Conservation (phyloP, 2,888 invertebrate species). For the Digitonthophagus gazella region DNA sequence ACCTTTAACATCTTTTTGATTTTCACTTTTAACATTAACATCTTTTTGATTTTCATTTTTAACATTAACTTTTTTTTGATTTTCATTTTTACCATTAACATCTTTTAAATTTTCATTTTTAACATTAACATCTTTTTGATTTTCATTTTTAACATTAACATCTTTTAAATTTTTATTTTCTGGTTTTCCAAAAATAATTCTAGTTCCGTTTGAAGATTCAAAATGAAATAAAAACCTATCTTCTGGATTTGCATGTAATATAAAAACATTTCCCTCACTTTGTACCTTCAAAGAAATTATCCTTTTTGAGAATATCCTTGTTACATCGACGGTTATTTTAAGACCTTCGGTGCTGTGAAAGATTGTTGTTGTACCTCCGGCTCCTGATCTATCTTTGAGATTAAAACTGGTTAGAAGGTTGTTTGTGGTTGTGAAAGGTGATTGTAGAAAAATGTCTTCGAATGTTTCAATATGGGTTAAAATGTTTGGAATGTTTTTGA, state of each 20-base stretch:
- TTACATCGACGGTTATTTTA: constrained; percentile 23
- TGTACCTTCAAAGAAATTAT: constrained; percentile 15
- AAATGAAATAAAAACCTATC: constrained; percentile 20
- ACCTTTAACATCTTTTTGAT: too few relatives aligned
- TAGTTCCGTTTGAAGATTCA: constrained; percentile 17
- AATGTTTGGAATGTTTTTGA: neutral
- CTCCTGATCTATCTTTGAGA: constrained; percentile 11
- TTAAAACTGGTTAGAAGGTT: constrained; percentile 9
- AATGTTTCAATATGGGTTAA: neutral
- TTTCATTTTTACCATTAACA: too few relatives aligned
- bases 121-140: neutral
- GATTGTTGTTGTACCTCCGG: constrained; percentile 12
- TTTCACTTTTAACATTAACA: too few relatives aligned
- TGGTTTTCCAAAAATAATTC: constrained; percentile 19
- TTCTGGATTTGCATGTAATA: constrained; percentile 11
- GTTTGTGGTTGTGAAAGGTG: neutral
- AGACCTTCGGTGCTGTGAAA: constrained; percentile 25
- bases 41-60: too few relatives aligned
- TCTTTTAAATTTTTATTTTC: neutral
- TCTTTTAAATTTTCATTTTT: too few relatives aligned
- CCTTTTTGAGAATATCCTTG: neutral
- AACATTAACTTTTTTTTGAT: too few relatives aligned
- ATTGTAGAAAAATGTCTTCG: constrained; percentile 1
- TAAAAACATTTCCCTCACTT: constrained; percentile 9
- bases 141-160: neutral